phyloP scores from a whole-genome alignment of 2,888 invertebrate genomes.

The Pherbina coryleti region DNA sequence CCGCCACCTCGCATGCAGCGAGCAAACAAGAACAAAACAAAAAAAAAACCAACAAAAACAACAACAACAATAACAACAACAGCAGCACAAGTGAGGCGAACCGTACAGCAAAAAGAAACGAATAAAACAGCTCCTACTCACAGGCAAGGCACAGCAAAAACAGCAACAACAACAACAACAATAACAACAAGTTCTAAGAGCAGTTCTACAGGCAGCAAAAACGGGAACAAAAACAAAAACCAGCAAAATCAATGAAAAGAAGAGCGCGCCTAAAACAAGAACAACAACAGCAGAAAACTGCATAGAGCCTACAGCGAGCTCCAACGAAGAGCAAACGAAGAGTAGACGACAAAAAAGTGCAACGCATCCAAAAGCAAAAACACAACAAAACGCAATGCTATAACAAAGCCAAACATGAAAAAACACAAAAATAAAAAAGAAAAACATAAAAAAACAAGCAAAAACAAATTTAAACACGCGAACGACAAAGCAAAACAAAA shows the following conservation, averaged over 20 bases:
- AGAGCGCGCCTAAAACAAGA: slow-evolving; percentile 19
- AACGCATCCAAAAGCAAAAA: slow-evolving; percentile 5
- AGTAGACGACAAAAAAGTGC: not conserved
- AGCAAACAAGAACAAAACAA: slow-evolving; percentile 45
- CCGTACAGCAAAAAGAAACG: slow-evolving; percentile 17
- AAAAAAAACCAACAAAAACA: not conserved
- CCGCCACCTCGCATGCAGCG: slow-evolving; percentile 41
- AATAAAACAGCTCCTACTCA: slow-evolving; percentile 21
- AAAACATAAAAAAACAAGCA: not conserved
- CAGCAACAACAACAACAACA: slow-evolving; percentile 2
- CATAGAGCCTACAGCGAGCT: slow-evolving; percentile 19
- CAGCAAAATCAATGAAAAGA: not conserved
- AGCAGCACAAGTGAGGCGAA: not conserved
- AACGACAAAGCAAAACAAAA: slow-evolving; percentile 66
- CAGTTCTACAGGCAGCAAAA: not conserved
- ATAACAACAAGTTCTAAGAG: slow-evolving; percentile 10
- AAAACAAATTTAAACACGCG: slow-evolving; percentile 43
- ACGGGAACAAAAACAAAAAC: not conserved
- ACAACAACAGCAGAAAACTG: not conserved
- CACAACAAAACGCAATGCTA: slow-evolving; percentile 5
- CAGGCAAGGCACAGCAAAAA: not conserved
- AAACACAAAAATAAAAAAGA: not conserved
- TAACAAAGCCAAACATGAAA: slow-evolving; percentile 19
- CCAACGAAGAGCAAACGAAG: not conserved
- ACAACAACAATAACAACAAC: slow-evolving; percentile 8